Evolutionary conservation across 2,797 vertebrate species (phyloP), one percentile per base, ranked within the genome.

Genomic region (Periparus ater): DNA sequence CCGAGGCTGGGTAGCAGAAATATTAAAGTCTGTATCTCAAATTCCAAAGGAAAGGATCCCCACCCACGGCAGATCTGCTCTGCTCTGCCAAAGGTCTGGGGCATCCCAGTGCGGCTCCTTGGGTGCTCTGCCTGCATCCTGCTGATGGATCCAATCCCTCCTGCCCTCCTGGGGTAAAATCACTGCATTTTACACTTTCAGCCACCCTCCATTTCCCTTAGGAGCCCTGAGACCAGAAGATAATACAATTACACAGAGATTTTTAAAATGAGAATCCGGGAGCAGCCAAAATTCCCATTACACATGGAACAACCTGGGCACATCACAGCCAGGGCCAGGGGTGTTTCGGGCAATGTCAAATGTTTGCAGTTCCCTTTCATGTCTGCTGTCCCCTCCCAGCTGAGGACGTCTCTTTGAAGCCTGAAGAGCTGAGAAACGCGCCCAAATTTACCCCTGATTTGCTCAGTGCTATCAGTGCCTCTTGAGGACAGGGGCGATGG

Each of bases 11-110:
- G 13, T 3, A 7, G 25, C 23, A 60, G 38, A 44, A 61, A 19
- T 12, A 0, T 3, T 2, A 17, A 9, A 17, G 36, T 15, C 7
- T 14, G 3, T 3, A 1, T 9, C 2, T 34, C 9, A 16, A 53
- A 60, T 20, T 36, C 44, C 30, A 21, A 21, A 80, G 27, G 40
- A 29, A 53, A 74, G 26, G 29, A 5, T 45, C 26, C 5, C 9
- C 38, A 2, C 19, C 51, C 17, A 0, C 1, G 14, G 38, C 23
- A 10, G 23, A 27, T 7, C 34, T 50, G 19, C 16, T 79, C 22
- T 21, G 3, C 17, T 30, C 58, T 63, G 60, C 30, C 19, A 13
- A 50, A 44, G 25, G 10, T 48, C 36, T 58, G 67, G 44, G 8
- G 25, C 21, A 1, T 1, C 20, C 30, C 57, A 44, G 20, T 2